Evolutionary conservation across 2,797 vertebrate genomes (phyloP), one percentile per base, ranked within the genome.

Genomic region (Poliocrania exsul): DNA sequence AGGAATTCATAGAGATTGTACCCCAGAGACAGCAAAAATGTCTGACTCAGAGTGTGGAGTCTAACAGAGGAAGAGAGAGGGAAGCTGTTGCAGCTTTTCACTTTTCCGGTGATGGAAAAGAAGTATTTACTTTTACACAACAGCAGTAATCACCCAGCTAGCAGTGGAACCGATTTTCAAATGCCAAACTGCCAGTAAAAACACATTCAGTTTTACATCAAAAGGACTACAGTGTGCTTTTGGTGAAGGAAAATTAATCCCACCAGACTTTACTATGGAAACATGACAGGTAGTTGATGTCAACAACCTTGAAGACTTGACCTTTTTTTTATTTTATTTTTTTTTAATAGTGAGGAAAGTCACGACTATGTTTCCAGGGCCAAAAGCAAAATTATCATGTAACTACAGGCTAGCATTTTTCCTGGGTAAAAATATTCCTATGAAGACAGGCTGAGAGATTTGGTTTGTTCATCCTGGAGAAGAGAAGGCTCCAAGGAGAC

Each of bases 1-100:
- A 95, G 67, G 75, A 89, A 95, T 93, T 93, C 53, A 78, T 77
- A 87, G 13, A 88, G 37, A 26, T 47, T 90, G 62, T 12, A 91
- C 11, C 3, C 31, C 44, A 95, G 35, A 87, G 78, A 87, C 26
- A 78, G 53, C 3, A 94, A 94, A 95, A 93, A 86, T 57, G 72
- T n/a, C 29, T 51, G 38, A 90, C 50, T 84, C 31, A 50, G 75
- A 88, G 57, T 51, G 54, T 10, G 2, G 33, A 93, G 38, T 50
- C 29, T 80, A 16, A 85, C 50, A 73, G 20, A 83, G 3, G 33
- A 47, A 73, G 33, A 88, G 25, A 74, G 15, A 56, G 23, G 16
- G 16, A 75, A 72, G 47, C 16, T 62, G 62, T 44, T 92, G 19
- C 61, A 61, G 13, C 20, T 86, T 88, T 57, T 20, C 29, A 46